Evolutionary conservation across 2,888 invertebrate genomes (phyloP), one percentile per base, ranked within the genome.

Genomic region (Chalcosyrphus nemorum): DNA sequence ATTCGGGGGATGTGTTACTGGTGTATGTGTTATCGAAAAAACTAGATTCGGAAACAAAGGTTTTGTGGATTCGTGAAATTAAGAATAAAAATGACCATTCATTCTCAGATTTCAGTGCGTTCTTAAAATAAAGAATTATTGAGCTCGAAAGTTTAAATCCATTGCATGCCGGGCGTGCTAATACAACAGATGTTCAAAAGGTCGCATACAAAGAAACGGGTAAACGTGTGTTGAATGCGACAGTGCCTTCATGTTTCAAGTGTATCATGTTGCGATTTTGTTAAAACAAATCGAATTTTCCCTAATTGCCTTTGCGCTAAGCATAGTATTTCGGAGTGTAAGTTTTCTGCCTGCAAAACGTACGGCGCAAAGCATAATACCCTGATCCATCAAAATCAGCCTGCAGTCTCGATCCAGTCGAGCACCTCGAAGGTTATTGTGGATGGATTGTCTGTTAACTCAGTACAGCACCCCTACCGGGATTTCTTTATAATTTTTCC

Each of bases 21-120:
- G 45, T 54, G 7, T 72, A 63, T 29, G 21, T 66, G 6, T 13
- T 66, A 21, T 27, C 45, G 0, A 15, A 41, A 17, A 81, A 74
- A 47, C 11, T 81, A 11, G 68, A 81, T 41, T 19, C 54, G 0
- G 74, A 74, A 19, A 68, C 35, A 11, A 29, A 38, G 11, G 9
- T 61, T 32, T 52, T 65, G 21, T 78, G 71, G 65, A 32, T 65
- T 57, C 59, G 78, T 0, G 27, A 19, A 13, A 29, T n/a, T 0
- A 70, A 52, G 2, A 13, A 38, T 9, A 56, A 35, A 17, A 21
- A 2, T 0, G 17, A 21, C 5, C 4, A 27, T 9, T 32, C 59
- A 27, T 50, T 41, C 4, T 9, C 43, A 15, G 54, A 35, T 11
- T 54, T 72, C 2, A 38, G 1, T 5, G 27, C 1, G 4, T 61